Conservation (phyloP, 2,888 invertebrate species). For the Criorhina ranunculi region DNA sequence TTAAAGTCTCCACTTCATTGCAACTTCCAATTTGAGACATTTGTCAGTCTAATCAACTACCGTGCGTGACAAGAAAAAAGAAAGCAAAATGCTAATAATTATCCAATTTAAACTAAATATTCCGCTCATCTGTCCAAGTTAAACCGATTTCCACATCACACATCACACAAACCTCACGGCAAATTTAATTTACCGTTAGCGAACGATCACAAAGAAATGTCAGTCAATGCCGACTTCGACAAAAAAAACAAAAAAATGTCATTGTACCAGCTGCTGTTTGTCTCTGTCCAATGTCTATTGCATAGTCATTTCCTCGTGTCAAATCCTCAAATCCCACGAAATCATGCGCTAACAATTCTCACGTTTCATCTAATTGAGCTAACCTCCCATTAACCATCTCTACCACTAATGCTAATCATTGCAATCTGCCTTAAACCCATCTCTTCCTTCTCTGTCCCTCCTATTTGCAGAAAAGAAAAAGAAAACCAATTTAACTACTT, state of each 20-base stretch:
- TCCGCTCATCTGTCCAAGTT: constrained; percentile 21
- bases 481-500: constrained; percentile 5
- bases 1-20: too few species aligned
- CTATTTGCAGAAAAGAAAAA: neutral
- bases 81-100: constrained; percentile 29
- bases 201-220: constrained; percentile 41
- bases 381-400: constrained; percentile 19
- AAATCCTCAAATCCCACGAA: constrained; percentile 13
- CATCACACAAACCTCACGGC: neutral
- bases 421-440: constrained; percentile 47
- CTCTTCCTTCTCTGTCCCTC: neutral
- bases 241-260: too few species aligned
- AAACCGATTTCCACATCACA: constrained; percentile 10
- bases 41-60: neutral
- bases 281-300: neutral
- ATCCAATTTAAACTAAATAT: constrained; percentile 25
- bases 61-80: constrained; percentile 23
- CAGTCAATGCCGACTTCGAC: constrained; percentile 33
- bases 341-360: constrained; percentile 69
- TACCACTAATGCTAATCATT: constrained; percentile 62
- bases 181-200: constrained; percentile 27
- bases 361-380: constrained; percentile 69
- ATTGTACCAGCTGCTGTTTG: constrained; percentile 30
- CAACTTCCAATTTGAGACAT: neutral
- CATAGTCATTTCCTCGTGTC: too few species aligned